Percentiles rank a stretch among this genome's conserved stretches.
Evolutionary conservation across 2,113 vertebrate genomes (phyloP).

Genomic region (Oreotrochilus melanogaster): DNA sequence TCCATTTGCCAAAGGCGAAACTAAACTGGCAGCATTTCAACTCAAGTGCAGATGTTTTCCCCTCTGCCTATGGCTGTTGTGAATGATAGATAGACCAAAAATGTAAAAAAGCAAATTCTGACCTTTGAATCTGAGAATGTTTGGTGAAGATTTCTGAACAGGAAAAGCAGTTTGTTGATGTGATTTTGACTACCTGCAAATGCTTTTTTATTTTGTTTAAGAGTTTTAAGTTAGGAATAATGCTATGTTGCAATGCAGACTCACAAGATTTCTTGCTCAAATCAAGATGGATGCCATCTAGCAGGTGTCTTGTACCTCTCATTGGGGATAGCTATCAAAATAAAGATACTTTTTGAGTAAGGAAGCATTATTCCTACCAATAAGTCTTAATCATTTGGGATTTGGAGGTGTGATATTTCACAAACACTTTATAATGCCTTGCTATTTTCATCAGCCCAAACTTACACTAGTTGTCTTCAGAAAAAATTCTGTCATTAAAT

Average conservation of each 20-base stretch:
- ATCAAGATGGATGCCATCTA: not conserved
- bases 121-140: not conserved
- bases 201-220: not conserved
- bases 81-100: not conserved
- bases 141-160: not conserved
- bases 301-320: conserved; percentile 24
- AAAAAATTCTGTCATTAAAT: too few relatives aligned
- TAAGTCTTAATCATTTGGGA: not conserved
- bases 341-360: not conserved
- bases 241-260: not conserved
- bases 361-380: not conserved
- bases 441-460: not conserved
- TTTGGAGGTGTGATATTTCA: not conserved
- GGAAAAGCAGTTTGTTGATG: not conserved
- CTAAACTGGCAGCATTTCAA: not conserved
- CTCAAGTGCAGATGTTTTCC: not conserved
- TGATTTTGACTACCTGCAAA: not conserved
- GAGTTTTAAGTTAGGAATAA: not conserved
- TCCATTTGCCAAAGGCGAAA: not conserved
- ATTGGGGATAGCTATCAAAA: not conserved
- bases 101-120: not conserved
- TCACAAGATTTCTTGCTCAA: not conserved
- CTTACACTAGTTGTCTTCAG: too few relatives aligned
- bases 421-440: not conserved
- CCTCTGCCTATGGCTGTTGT: not conserved